These are phyloP conservation scores for Ditylenchus dipsaci DNA, from an alignment of 1,140 invertebrate species.

Conservation along the genomic window DNA sequence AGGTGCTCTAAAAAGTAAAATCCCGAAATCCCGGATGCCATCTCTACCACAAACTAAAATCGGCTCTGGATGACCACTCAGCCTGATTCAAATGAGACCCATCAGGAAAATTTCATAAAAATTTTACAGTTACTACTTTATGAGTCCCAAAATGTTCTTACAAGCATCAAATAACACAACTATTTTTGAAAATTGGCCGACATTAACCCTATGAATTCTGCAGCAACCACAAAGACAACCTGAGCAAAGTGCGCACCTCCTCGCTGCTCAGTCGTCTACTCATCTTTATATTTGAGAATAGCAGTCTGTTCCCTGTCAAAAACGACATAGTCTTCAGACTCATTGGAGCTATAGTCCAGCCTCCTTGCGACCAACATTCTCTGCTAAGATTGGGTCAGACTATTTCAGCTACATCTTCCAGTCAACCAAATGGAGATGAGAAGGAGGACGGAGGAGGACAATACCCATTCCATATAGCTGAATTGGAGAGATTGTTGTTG, in stretches of 20 bases:
- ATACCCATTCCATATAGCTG: conserved; percentile 52
- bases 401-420: conserved; percentile 74
- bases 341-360: conserved; percentile 70
- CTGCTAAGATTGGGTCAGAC: conserved; percentile 75
- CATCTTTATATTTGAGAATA: conserved; percentile 53
- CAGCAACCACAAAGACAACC: conserved; percentile 75
- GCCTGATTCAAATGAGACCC: too few species aligned
- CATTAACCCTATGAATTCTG: neutral
- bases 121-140: too few species aligned
- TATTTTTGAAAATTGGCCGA: too few species aligned
- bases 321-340: conserved; percentile 61
- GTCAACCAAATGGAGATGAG: conserved; percentile 59
- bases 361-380: conserved; percentile 48
- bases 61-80: too few species aligned
- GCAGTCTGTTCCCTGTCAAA: conserved; percentile 45
- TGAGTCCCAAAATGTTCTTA: too few species aligned
- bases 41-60: too few species aligned
- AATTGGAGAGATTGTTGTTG: conserved; percentile 38
- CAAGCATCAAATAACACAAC: too few species aligned
- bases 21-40: too few species aligned
- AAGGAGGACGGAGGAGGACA: conserved; percentile 15
- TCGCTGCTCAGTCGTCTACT: conserved; percentile 58
- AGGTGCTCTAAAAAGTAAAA: too few species aligned
- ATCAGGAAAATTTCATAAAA: too few species aligned
- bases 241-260: conserved; percentile 75